Conservation (phyloP, 2,113 vertebrate species). For the Vulpes vulpes region DNA sequence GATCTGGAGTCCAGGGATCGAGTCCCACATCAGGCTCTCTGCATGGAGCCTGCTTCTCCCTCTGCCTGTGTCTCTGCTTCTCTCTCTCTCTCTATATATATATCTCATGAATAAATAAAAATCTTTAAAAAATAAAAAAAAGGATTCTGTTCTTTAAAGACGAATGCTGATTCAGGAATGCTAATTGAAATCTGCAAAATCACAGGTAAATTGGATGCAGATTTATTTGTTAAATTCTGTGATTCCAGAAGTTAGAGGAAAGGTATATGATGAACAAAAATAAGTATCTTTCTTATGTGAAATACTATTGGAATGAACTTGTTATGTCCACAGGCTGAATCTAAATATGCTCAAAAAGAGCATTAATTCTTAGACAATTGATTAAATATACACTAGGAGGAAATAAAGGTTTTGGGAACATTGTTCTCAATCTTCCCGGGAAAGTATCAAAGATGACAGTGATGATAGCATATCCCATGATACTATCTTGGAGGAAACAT, state of each 20-base stretch:
- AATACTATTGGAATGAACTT: not conserved
- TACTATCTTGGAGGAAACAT: not conserved
- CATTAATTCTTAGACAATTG: not conserved
- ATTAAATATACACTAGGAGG: conserved; percentile 13
- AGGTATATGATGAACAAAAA: conserved; percentile 7
- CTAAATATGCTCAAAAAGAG: not conserved
- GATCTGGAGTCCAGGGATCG: too few species aligned
- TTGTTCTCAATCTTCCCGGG: not conserved
- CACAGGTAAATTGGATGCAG: not conserved
- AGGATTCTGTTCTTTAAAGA: not conserved
- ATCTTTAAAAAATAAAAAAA: not conserved
- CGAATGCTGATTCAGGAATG: not conserved
- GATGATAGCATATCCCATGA: not conserved
- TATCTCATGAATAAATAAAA: too few species aligned
- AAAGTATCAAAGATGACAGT: not conserved
- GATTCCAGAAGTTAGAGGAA: conserved; percentile 47
- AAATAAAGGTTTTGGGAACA: not conserved
- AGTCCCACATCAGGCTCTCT: too few species aligned
- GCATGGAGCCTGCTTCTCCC: too few species aligned
- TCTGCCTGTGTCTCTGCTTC: too few species aligned
- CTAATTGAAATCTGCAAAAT: conserved; percentile 36
- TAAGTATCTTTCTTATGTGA: not conserved
- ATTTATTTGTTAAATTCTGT: conserved; percentile 59
- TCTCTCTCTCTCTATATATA: too few species aligned
- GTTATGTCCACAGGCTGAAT: not conserved